Base-by-base conservation (phyloP, 1,140 invertebrate genomes). In the Bicyclus anynana region DNA sequence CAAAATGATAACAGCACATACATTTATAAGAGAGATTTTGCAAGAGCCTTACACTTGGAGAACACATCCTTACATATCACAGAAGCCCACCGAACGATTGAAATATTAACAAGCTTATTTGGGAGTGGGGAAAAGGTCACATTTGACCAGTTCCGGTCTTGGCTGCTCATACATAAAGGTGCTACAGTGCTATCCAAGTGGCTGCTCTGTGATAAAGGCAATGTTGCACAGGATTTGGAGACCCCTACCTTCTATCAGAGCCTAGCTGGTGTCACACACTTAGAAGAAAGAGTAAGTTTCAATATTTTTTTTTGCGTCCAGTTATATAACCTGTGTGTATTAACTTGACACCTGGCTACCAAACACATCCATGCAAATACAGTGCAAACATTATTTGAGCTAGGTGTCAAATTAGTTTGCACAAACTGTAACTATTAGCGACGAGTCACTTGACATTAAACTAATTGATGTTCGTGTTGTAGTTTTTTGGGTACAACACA, bases 241-340 rank as follows among this genome's bases (percentile, higher is more conserved):
- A 96, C 95, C 12, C 96, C 95, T 2, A 97, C 95, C 0, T 97
- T 97, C 76, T 97, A 97, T 77, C 96, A 97, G 81, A 97, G 95
- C 18, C 84, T 97, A 14, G 95, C 96, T 55, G 96, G 96, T 26
- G 96, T 97, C 13, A 97, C 96, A 48, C 96, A 97, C 87, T 77
- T 93, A 10, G 92, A 93, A 61, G 92, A 93, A 66, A 89, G 90
- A 90, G 94, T 95, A 87, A 91, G 92, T 50, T 17, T 20, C 18
- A 18, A n/a, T n/a, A n/a, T n/a, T n/a, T n/a, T n/a, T n/a, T n/a
- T n/a, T n/a, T n/a, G n/a, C n/a, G n/a, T n/a, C n/a, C n/a, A n/a
- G n/a, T n/a, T n/a, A n/a, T n/a, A n/a, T n/a, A n/a, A n/a, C n/a
- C n/a, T n/a, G n/a, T n/a, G n/a, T n/a, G n/a, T n/a, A n/a, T n/a